Conservation (phyloP, 2,797 vertebrate genomes). For the Sorex maritimensis region DNA sequence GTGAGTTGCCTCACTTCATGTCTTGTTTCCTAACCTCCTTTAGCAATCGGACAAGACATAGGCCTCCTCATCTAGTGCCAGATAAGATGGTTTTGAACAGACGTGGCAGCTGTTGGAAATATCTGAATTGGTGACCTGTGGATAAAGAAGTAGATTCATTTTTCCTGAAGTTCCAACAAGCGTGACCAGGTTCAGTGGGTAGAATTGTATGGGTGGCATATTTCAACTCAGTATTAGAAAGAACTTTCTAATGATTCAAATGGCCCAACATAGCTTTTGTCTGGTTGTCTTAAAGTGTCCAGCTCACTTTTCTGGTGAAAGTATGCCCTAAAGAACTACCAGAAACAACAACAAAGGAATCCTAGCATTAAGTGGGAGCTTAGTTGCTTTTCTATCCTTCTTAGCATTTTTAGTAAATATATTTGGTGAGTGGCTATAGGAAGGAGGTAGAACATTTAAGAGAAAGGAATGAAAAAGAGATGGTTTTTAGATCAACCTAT, state of each 20-base stretch:
- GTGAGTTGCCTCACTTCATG: not conserved
- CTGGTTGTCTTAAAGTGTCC: constrained; percentile 16
- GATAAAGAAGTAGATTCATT: constrained; percentile 38
- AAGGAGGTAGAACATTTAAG: not conserved
- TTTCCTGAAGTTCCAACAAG: constrained; percentile 52
- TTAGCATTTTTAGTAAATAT: constrained; percentile 15
- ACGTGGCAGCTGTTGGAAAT: constrained; percentile 35
- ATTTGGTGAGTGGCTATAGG: not conserved
- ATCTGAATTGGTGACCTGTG: constrained; percentile 16
- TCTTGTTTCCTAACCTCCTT: not conserved
- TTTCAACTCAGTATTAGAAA: constrained; percentile 60
- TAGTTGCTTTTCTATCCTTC: not conserved
- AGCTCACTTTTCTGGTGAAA: not conserved
- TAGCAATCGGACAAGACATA: not conserved
- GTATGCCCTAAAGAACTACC: not conserved
- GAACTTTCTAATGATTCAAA: constrained; percentile 64
- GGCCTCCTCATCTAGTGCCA: constrained; percentile 27
- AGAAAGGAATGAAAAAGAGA: not conserved
- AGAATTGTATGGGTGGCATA: constrained; percentile 33
- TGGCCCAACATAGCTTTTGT: not conserved
- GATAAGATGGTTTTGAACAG: constrained; percentile 53
- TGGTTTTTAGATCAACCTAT: not conserved
- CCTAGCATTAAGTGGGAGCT: not conserved
- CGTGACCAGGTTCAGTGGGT: constrained; percentile 24
- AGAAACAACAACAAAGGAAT: not conserved